phyloP scores from a whole-genome alignment of 1,140 invertebrate genomes.

The Stratiolaelaps scimitus region DNA sequence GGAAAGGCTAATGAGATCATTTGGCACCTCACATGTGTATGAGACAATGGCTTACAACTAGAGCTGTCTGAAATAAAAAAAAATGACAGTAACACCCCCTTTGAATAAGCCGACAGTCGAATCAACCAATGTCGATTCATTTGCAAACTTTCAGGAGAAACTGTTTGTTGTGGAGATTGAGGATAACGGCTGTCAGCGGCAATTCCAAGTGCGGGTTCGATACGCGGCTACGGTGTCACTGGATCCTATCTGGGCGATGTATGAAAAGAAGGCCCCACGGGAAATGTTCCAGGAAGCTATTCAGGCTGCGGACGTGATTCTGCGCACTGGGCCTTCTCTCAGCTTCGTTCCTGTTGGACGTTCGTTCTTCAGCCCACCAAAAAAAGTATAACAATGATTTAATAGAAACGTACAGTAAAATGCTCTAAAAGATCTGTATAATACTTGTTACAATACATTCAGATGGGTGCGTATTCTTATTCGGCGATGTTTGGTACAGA shows the following conservation, averaged over 20 bases:
- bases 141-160: too few species aligned
- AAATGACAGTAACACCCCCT: too few species aligned
- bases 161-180: background rate
- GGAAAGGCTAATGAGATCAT: too few species aligned
- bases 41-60: too few species aligned
- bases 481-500: too few species aligned
- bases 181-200: background rate
- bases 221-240: constrained; percentile 4
- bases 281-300: constrained; percentile 31
- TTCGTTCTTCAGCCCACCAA: constrained; percentile 32
- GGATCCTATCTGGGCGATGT: background rate
- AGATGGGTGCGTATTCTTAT: background rate
- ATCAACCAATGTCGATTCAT: too few species aligned
- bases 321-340: constrained; percentile 31
- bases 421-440: background rate
- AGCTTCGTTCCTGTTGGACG: constrained; percentile 32
- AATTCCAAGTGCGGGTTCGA: background rate
- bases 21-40: too few species aligned
- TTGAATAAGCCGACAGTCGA: too few species aligned
- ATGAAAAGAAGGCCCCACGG: background rate
- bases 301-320: constrained; percentile 33
- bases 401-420: background rate
- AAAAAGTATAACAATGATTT: too few species aligned
- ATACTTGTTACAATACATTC: background rate
- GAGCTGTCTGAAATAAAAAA: too few species aligned